phyloP scores from a whole-genome alignment of 2,888 invertebrate species.

The Alentia gelatinosa region DNA sequence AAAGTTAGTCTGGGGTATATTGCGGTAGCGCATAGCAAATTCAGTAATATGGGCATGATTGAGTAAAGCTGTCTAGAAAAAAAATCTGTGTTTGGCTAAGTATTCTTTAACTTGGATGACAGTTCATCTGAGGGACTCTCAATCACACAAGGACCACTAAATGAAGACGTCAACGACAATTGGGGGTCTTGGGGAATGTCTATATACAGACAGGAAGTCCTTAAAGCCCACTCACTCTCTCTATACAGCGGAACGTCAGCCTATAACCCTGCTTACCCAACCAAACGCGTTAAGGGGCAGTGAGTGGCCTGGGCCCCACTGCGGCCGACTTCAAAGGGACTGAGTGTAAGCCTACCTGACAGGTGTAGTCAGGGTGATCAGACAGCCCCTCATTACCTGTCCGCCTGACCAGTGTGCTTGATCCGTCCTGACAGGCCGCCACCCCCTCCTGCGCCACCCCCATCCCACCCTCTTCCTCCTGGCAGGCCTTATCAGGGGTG shows the following conservation, averaged over 20 bases:
- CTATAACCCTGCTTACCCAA: not conserved
- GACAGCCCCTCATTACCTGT: slow-evolving; percentile 29
- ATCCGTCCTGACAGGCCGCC: not conserved
- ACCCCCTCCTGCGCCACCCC: not conserved
- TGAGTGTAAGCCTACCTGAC: not conserved
- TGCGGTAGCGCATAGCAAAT: too few species aligned
- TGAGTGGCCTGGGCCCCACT: not conserved
- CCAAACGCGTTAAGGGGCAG: not conserved
- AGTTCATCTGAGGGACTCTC: too few species aligned
- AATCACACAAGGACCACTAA: too few species aligned
- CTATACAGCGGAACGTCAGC: not conserved
- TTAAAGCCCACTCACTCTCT: not conserved
- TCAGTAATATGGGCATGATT: too few species aligned
- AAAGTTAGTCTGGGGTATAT: too few species aligned
- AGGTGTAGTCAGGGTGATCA: not conserved
- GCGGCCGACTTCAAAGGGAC: not conserved
- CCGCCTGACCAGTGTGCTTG: not conserved
- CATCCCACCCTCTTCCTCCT: not conserved
- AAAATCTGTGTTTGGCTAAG: too few species aligned
- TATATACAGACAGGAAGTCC: not conserved
- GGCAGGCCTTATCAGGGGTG: not conserved
- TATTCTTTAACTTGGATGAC: too few species aligned
- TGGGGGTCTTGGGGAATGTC: too few species aligned
- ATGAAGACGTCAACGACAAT: too few species aligned
- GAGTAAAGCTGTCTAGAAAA: too few species aligned